phyloP scores from a whole-genome alignment of 2,797 vertebrate genomes.

The Nothura maculosa region DNA sequence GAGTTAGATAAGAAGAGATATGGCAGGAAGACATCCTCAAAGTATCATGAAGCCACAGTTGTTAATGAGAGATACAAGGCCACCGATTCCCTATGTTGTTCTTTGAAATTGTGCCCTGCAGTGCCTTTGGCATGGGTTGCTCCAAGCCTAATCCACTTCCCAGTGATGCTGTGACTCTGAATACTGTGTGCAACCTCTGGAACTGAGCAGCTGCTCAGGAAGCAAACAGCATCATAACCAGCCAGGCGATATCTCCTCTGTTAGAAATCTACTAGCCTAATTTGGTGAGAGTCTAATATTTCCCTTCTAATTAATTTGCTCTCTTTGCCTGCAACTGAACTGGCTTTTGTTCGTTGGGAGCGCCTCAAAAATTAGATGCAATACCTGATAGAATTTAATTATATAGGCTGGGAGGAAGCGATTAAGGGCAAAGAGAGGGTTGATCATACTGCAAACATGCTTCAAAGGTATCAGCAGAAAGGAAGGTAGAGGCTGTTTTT shows the following conservation, averaged over 20 bases:
- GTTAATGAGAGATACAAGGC: not conserved
- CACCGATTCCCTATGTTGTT: not conserved
- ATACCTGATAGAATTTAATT: slow-evolving; percentile 64
- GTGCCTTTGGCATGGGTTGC: not conserved
- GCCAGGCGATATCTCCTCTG: not conserved
- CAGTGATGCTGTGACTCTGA: not conserved
- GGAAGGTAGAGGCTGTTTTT: not conserved
- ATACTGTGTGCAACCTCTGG: not conserved
- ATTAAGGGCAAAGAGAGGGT: slow-evolving; percentile 46
- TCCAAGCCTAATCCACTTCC: not conserved
- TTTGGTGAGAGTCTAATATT: slow-evolving; percentile 24
- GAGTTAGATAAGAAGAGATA: not conserved
- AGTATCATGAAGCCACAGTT: not conserved
- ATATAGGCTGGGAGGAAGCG: slow-evolving; percentile 47
- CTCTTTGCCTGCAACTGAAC: not conserved
- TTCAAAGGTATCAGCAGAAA: slow-evolving; percentile 19
- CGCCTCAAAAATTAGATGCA: slow-evolving; percentile 61
- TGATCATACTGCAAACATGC: not conserved
- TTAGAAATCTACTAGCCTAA: slow-evolving; percentile 30
- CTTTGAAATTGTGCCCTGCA: not conserved
- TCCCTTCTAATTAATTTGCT: slow-evolving; percentile 63
- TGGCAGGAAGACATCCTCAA: not conserved
- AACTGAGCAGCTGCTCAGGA: slow-evolving; percentile 2
- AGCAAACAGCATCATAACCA: not conserved
- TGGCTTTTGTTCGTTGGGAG: slow-evolving; percentile 49